Base-by-base conservation (phyloP, 2,797 vertebrate genomes). In the Cuniculus paca region DNA sequence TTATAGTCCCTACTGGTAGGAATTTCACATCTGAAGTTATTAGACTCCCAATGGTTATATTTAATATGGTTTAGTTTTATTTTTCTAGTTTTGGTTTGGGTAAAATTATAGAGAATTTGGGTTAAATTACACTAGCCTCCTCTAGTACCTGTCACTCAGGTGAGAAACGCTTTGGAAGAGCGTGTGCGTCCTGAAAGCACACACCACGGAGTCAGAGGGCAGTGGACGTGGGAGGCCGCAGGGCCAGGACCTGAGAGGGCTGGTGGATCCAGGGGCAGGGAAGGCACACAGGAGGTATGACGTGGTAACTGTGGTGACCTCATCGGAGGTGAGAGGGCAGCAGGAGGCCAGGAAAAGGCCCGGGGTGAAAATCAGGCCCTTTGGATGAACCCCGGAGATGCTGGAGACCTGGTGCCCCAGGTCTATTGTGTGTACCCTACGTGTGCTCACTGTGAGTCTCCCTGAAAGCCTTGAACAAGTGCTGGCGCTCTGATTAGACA, bases 31-130 rank as follows among this genome's bases (percentile, higher is more conserved):
- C 48, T 34, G 31, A 83, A 13, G 50, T 78, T 85, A 72, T 60
- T 68, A 92, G 36, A 45, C 24, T 14, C 20, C 60, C 45, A 86
- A 28, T 39, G 75, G 31, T 50, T 87, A 80, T 52, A 54, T 50
- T 88, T 82, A 68, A 34, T 94, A 13, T 48, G 26, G 17, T 77
- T 96, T 95, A 72, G 45, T 85, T 94, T 95, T 56, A 50, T 89
- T 92, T 94, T 94, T 96, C 52, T 92, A 50, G 48, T 2, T 85
- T 70, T 45, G 70, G 20, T 90, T 91, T 85, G 63, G 34, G 36
- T 63, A 63, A 92, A 61, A 84, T 83, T 70, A 60, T 72, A 36
- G 61, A 95, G 68, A 81, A 50, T 79, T 63, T 79, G 60, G 26
- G 13, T 79, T 90, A 36, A 68, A 50, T 20, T 83, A 6, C 48